phyloP scores from a whole-genome alignment of 2,888 invertebrate species.

The Heliconius charithonia region DNA sequence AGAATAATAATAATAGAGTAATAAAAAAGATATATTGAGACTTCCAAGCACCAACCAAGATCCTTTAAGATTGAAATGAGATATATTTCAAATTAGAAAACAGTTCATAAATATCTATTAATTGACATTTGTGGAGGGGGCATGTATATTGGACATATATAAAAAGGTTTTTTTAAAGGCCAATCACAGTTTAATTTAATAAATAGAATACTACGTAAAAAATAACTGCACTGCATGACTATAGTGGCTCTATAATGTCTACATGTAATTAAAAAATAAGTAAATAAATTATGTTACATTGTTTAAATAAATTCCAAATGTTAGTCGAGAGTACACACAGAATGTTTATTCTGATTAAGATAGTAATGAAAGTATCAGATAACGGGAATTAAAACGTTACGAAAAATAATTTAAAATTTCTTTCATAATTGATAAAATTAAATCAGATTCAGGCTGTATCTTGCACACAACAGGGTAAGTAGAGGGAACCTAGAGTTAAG shows the following conservation, averaged over 20 bases:
- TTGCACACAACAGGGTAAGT: too few species aligned
- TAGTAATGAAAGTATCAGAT: background rate
- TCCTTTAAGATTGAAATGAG: background rate
- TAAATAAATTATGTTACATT: slow-evolving; percentile 1
- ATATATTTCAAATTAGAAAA: background rate
- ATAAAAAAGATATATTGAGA: too few species aligned
- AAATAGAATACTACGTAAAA: background rate
- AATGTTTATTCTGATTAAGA: slow-evolving; percentile 12
- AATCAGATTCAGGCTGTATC: too few species aligned
- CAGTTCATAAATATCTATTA: too few species aligned
- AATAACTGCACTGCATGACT: background rate
- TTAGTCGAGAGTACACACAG: background rate
- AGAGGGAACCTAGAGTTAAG: too few species aligned
- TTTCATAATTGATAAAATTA: background rate
- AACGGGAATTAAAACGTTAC: background rate
- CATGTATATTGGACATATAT: too few species aligned
- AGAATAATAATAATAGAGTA: too few species aligned
- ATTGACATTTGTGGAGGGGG: background rate
- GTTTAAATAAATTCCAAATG: background rate
- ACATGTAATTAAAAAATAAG: background rate
- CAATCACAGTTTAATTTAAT: background rate
- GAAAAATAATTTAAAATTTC: background rate
- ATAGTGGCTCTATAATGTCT: background rate
- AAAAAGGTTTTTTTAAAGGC: background rate
- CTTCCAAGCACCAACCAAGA: too few species aligned